Evolutionary conservation across 2,797 vertebrate genomes (phyloP), one percentile per base, ranked within the genome.

Genomic region (Odontamblyopus lacepedii): DNA sequence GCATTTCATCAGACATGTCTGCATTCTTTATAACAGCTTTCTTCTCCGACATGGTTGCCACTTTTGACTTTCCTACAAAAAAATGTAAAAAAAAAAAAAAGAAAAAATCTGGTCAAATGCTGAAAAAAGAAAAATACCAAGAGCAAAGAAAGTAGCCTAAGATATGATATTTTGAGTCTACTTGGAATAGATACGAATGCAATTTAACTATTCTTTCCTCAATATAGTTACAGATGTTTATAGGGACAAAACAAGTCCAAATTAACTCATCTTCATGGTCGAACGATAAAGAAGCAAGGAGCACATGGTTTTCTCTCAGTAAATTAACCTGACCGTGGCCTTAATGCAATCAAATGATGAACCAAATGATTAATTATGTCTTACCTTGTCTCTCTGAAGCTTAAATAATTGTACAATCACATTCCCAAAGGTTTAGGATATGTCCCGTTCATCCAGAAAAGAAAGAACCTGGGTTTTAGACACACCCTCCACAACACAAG

Each of bases 1-100:
- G 98, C 98, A 99, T 99, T 92, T 99, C 98, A 90, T 99, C 98
- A 4, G 98, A 96, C 97, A 99, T 99, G 93, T 99, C 98, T 71
- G 97, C 98, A 82, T 99, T 99, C 92, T 99, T 99, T 88, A 99
- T 99, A 89, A 99, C 98, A 70, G 98, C 97, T 93, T 99, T 99
- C 86, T 96, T 96, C 92, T 98, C 98, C 91, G 96, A 96, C 98
- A 99, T 99, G 12, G 86, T 96, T 94, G 44, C 44, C 0, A 88
- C 94, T 83, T 69, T 73, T 56, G 41, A 85, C 67, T 73, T 60
- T 38, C 18, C 53, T 76, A 82, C 73, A 29, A 72, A 2, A 35
- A 8, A 38, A 63, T 63, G 7, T 23, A 23, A 23, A 23, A 23
- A 23, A 23, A 23, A 23, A 23, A 23, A 57, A 57, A 57, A 2